Conservation (phyloP, 2,797 vertebrate genomes). For the Takifugu ocellatus region DNA sequence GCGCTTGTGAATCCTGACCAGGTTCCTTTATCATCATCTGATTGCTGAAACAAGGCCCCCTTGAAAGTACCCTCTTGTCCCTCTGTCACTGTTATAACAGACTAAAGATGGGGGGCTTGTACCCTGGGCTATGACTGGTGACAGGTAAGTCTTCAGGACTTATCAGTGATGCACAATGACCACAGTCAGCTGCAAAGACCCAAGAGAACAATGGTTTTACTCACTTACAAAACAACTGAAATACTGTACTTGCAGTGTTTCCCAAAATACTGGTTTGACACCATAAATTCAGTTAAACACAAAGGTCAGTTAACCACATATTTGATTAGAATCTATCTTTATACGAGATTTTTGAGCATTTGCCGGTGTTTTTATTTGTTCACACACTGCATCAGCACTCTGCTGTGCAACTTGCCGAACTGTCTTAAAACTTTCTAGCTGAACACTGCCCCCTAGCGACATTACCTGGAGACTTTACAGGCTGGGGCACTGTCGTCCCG, state of each 20-base stretch:
- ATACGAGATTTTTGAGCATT: not conserved
- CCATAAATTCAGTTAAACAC: conserved; percentile 19
- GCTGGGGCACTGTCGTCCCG: conserved; percentile 16
- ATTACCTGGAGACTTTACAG: not conserved
- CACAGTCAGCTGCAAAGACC: conserved; percentile 50
- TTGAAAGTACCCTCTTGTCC: conserved; percentile 58
- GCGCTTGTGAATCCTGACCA: conserved; percentile 64
- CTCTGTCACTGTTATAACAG: conserved; percentile 48
- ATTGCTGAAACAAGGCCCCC: conserved; percentile 64
- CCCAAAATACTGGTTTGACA: conserved; percentile 26
- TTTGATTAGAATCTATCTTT: not conserved
- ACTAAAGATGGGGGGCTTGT: conserved; percentile 50
- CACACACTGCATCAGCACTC: conserved; percentile 13
- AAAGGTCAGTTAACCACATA: no score
- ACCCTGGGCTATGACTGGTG: conserved; percentile 55
- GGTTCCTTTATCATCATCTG: conserved; percentile 66
- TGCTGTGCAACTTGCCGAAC: not conserved
- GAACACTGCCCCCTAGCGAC: conserved; percentile 79
- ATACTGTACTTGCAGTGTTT: not conserved
- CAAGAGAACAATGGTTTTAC: conserved; percentile 45
- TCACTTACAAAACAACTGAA: conserved; percentile 23
- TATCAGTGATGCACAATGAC: conserved; percentile 59
- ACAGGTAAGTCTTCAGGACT: conserved; percentile 60
- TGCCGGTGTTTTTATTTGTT: not conserved
- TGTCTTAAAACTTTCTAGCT: conserved; percentile 57